Evolutionary conservation across 2,888 invertebrate genomes (phyloP), one percentile per base, ranked within the genome.

Genomic region (Agonopterix heracliana): DNA sequence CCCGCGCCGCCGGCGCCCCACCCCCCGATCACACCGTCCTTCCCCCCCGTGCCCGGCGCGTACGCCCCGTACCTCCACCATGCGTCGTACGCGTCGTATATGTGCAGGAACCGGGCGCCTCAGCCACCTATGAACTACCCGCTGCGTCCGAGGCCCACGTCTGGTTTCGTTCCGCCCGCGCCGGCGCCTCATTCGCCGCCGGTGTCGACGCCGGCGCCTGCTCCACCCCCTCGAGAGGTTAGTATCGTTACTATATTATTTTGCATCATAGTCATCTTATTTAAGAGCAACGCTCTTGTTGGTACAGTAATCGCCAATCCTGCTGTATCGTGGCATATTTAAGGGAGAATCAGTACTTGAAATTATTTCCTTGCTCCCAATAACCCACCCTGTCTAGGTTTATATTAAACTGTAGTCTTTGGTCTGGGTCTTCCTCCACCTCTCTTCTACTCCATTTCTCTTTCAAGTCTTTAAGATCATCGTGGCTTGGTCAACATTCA

Each of bases 21-120:
- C 43, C 38, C 44, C 2, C 9, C 43, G 11, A 8, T 66, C 12
- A 66, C 76, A 9, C 79, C 85, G 9, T 59, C 64, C 0, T 82
- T 78, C 64, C 69, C 81, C 1, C 61, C 78, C 0, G 82, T 82
- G 40, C 82, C 0, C 66, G 66, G 26, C 73, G 78, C 4, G 9
- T 89, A 89, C 66, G 64, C 84, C 38, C 80, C 85, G 5, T 88
- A 89, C 64, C 76, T 89, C 44, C 82, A 82, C 73, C 73, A 83
- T 61, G 83, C 71, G 56, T 84, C 71, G 57, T 82, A 86, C 66
- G 73, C 85, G 54, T 74, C 74, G 41, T 86, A 82, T 64, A 70
- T 82, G 74, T 89, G 78, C 78, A 84, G 74, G 64, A 77, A 69
- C 76, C 79, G 72, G 49, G 82, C 65, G 69, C 86, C 78, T 52